These are phyloP conservation scores for Nephrotoma appendiculata DNA, from an alignment of 2,888 invertebrate genomes.

Conservation along the genomic window DNA sequence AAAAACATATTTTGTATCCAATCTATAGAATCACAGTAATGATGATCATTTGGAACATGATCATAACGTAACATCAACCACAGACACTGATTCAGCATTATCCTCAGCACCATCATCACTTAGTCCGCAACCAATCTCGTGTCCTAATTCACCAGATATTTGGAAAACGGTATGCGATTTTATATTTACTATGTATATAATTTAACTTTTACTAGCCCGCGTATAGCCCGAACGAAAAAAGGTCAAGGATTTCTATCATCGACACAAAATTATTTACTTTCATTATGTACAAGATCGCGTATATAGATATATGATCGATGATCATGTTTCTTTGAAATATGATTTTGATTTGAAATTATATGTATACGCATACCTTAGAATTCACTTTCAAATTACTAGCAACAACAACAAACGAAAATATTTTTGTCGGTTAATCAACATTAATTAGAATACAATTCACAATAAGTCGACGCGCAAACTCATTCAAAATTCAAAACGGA, in stretches of 20 bases:
- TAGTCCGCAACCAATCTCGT: conserved; percentile 43
- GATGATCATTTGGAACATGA: conserved; percentile 7
- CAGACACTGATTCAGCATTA: conserved; percentile 52
- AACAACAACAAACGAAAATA: neutral
- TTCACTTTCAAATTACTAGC: neutral
- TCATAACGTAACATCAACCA: conserved; percentile 19
- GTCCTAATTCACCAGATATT: conserved; percentile 26
- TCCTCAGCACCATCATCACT: conserved; percentile 55
- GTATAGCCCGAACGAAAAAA: neutral
- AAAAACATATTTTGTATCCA: neutral
- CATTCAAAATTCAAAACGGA: neutral
- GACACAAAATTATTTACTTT: neutral
- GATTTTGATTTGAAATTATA: neutral
- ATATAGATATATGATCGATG: neutral
- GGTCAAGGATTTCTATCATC: neutral
- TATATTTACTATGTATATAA: neutral
- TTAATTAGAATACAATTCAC: neutral
- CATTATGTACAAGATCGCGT: neutral
- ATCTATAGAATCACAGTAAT: neutral
- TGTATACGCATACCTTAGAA: neutral
- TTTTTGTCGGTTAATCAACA: neutral
- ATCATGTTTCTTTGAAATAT: neutral
- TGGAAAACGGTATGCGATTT: conserved; percentile 29
- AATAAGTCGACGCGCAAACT: neutral
- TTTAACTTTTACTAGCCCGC: neutral